A percentile compares a stretch with the other conserved stretches of the same genome.
Conservation (phyloP, 1,140 invertebrate species). For the Aethina tumida region DNA sequence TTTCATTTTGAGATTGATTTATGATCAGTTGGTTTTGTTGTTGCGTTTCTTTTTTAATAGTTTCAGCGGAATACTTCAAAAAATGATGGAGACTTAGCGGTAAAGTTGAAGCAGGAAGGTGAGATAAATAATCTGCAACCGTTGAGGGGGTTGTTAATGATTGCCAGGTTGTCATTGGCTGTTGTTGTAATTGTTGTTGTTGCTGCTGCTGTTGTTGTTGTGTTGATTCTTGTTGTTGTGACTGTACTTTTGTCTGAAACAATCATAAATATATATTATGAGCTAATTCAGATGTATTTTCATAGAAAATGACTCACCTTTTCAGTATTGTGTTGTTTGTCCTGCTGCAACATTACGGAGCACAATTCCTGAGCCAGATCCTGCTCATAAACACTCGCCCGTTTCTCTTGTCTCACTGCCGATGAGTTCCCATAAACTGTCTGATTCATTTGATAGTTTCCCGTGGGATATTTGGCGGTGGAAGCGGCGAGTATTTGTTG, state of each 20-base stretch:
- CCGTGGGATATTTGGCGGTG: slow-evolving; percentile 25
- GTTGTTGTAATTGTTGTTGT: slow-evolving; percentile 19
- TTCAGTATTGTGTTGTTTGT: slow-evolving; percentile 17
- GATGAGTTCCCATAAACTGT: slow-evolving; percentile 19
- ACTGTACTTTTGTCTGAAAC: slow-evolving; percentile 10
- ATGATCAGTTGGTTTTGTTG: slow-evolving; percentile 27
- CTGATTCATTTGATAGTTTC: slow-evolving; percentile 30
- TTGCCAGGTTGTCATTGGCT: slow-evolving; percentile 47
- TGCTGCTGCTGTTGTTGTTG: slow-evolving; percentile 18
- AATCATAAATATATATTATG: slow-evolving; percentile 2
- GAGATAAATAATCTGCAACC: slow-evolving; percentile 72
- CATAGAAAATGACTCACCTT: slow-evolving; percentile 7
- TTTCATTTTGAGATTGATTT: slow-evolving; percentile 12
- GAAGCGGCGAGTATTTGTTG: slow-evolving; percentile 28
- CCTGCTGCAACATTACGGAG: slow-evolving; percentile 28
- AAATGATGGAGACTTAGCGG: slow-evolving; percentile 73
- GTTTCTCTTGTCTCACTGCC: slow-evolving; percentile 25
- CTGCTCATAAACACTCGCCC: slow-evolving; percentile 28
- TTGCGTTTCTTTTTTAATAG: slow-evolving; percentile 55
- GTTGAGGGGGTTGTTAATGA: slow-evolving; percentile 63
- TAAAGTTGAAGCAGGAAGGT: slow-evolving; percentile 60
- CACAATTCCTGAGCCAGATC: slow-evolving; percentile 31
- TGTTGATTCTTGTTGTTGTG: slow-evolving; percentile 22
- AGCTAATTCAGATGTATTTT: neutral
- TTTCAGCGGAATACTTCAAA: slow-evolving; percentile 71